Conservation (phyloP, 2,113 vertebrate genomes). For the Chaetodon auriga region DNA sequence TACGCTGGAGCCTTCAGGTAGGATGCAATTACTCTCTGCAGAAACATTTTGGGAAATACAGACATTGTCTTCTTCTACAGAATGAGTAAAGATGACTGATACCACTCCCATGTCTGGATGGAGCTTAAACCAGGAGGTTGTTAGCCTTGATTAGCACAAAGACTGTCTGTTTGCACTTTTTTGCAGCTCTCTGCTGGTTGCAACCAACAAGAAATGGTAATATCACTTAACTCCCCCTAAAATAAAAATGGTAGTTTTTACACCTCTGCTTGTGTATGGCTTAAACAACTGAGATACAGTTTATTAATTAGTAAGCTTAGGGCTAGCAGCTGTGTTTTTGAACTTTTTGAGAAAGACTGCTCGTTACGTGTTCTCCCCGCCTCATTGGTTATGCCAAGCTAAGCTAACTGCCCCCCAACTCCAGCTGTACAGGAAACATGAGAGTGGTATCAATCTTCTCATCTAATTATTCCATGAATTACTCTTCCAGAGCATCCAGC, state of each 20-base stretch:
- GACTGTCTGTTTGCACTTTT: background rate
- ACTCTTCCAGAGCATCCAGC: background rate
- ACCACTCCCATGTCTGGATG: background rate
- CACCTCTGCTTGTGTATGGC: too few relatives aligned
- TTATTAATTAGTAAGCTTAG: background rate
- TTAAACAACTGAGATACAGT: background rate
- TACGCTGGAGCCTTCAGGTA: conserved; percentile 91
- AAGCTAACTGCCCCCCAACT: background rate
- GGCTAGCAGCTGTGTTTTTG: background rate
- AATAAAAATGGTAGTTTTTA: too few relatives aligned
- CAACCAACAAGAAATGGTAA: background rate
- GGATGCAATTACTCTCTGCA: background rate
- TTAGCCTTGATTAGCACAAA: background rate
- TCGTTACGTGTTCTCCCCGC: too few relatives aligned
- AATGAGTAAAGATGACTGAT: background rate
- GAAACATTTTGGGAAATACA: background rate
- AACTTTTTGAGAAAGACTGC: background rate
- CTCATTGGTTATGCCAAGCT: background rate
- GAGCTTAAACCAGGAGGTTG: background rate
- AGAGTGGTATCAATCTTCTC: too few relatives aligned
- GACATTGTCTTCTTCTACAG: background rate
- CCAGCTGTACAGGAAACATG: background rate
- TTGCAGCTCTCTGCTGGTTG: background rate
- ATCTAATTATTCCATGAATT: background rate
- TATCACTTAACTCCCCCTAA: too few relatives aligned